Conservation (phyloP, 2,113 vertebrate species). For the Abramis brama region DNA sequence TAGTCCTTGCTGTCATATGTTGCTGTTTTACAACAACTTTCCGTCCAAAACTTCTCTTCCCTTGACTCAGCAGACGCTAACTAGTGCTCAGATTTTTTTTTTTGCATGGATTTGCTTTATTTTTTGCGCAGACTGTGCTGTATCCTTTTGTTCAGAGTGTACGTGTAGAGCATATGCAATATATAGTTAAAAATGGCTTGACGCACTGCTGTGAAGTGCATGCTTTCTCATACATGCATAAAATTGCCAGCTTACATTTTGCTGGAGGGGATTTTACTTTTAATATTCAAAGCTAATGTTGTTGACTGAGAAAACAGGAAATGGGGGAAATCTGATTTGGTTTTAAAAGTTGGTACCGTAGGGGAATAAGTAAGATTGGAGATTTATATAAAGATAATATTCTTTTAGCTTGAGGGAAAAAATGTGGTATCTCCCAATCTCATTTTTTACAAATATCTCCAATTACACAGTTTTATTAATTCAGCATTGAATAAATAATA, state of each 20-base stretch:
- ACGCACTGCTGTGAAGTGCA: background rate
- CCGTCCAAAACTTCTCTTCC: background rate
- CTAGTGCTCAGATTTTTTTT: background rate
- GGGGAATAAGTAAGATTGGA: background rate
- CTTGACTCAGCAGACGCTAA: background rate
- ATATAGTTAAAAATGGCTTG: background rate
- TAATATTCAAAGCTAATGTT: constrained; percentile 9
- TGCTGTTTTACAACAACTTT: background rate
- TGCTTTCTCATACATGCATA: background rate
- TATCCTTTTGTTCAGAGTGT: background rate
- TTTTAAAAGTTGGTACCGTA: background rate
- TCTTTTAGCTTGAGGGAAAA: background rate
- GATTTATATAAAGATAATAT: background rate
- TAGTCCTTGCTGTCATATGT: background rate
- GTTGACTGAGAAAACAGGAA: background rate
- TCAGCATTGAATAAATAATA: background rate
- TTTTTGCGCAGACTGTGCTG: background rate
- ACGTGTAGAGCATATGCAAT: background rate
- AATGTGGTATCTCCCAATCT: background rate
- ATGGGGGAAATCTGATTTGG: background rate
- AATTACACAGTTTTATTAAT: background rate
- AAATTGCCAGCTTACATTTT: background rate
- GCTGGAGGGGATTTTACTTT: background rate
- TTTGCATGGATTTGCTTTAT: background rate
- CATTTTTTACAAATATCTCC: too few relatives aligned